phyloP scores from a whole-genome alignment of 2,888 invertebrate species.

The Agrochola lychnidis region DNA sequence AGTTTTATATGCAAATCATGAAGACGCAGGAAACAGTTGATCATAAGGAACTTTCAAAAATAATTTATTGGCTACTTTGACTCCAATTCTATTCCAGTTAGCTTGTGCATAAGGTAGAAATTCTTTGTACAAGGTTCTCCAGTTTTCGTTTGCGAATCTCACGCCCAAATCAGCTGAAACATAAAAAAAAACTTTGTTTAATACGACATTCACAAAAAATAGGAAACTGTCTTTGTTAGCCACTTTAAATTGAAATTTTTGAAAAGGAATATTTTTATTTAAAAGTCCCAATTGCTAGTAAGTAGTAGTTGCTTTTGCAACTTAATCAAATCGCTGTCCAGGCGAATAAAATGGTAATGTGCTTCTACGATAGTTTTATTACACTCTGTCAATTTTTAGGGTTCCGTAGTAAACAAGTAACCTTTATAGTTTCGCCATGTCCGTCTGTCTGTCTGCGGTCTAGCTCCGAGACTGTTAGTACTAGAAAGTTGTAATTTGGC shows the following conservation, averaged over 20 bases:
- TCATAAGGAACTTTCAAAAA: slow-evolving; percentile 90
- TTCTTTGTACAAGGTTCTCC: slow-evolving; percentile 90
- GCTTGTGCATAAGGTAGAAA: slow-evolving; percentile 89
- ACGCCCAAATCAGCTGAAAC: slow-evolving; percentile 90
- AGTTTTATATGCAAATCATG: slow-evolving; percentile 32
- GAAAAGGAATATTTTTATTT: background rate
- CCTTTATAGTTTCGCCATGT: no score
- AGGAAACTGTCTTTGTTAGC: background rate
- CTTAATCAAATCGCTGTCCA: no score
- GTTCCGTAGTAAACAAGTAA: no score
- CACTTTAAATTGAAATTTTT: background rate
- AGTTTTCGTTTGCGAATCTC: slow-evolving; percentile 91
- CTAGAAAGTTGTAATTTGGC: no score
- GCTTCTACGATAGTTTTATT: no score
- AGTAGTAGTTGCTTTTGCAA: background rate
- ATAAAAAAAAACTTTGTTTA: slow-evolving; percentile 27
- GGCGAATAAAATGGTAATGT: no score
- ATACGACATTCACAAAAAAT: background rate
- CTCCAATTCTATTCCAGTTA: slow-evolving; percentile 90
- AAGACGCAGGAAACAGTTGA: slow-evolving; percentile 75
- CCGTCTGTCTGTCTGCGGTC: no score
- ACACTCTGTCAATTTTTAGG: no score
- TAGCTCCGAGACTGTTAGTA: no score
- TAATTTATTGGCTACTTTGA: slow-evolving; percentile 89
- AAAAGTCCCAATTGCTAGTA: background rate